These are phyloP conservation scores for Pandion haliaetus DNA, from an alignment of 2,113 vertebrate genomes.

Conservation along the genomic window DNA sequence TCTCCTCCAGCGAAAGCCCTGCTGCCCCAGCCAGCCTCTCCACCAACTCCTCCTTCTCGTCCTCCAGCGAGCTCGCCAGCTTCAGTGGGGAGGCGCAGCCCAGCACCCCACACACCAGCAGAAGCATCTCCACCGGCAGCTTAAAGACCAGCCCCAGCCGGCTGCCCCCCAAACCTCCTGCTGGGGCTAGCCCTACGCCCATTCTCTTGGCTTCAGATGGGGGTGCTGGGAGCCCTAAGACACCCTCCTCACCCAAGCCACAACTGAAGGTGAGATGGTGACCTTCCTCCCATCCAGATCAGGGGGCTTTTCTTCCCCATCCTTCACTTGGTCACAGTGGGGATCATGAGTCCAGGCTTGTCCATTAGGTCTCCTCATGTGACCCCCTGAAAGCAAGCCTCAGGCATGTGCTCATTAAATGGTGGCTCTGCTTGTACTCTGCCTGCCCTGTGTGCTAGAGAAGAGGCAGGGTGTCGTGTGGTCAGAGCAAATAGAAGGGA, in stretches of 20 bases:
- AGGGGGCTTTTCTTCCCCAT: neutral
- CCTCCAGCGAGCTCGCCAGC: slow-evolving; percentile 64
- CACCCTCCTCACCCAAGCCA: slow-evolving; percentile 66
- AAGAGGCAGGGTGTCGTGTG: neutral
- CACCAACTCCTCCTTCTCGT: slow-evolving; percentile 63
- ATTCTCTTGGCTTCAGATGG: slow-evolving; percentile 48
- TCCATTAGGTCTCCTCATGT: neutral
- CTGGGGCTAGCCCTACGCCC: slow-evolving; percentile 53
- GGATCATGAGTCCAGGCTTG: neutral
- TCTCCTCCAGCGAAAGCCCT: slow-evolving; percentile 9
- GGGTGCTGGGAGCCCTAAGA: neutral
- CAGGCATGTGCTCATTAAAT: neutral
- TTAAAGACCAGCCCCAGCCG: slow-evolving; percentile 11
- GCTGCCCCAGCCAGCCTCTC: slow-evolving; percentile 57
- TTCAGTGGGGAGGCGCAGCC: neutral
- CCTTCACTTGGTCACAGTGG: rapidly evolving
- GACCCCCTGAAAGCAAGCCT: neutral
- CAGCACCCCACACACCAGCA: neutral
- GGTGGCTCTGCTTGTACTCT: neutral
- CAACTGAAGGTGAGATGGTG: slow-evolving; percentile 73
- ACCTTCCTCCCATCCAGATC: neutral
- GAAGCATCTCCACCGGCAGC: slow-evolving; percentile 4
- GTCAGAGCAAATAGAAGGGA: neutral
- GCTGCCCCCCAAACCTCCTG: slow-evolving; percentile 50
- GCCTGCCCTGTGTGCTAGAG: neutral